Evolutionary conservation across 2,113 vertebrate species (phyloP).

Genomic region (Shinisaurus crocodilurus): DNA sequence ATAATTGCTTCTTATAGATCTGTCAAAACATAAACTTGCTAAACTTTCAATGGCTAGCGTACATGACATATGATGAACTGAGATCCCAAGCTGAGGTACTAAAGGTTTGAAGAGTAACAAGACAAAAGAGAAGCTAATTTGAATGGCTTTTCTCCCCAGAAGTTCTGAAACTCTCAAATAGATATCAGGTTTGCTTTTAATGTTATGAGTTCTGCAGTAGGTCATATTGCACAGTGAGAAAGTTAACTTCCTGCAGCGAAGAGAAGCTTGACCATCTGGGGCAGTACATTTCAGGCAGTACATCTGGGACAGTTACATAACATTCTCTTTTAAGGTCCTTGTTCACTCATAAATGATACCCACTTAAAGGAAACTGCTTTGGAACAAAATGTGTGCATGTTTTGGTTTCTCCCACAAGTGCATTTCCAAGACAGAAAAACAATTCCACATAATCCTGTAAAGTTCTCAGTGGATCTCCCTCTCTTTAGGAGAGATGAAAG

Average conservation of each 20-base stretch:
- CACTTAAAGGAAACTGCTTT: accelerated
- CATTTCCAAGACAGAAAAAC: accelerated
- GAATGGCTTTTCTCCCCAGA: not conserved
- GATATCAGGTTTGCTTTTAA: slow-evolving; percentile 38
- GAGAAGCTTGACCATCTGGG: not conserved
- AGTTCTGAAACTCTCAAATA: not conserved
- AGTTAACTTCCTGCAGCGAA: not conserved
- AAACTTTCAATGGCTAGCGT: not conserved
- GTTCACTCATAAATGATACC: accelerated
- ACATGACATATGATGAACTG: not conserved
- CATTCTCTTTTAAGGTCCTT: not conserved
- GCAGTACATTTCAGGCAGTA: not conserved
- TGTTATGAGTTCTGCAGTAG: not conserved
- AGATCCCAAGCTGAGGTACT: not conserved
- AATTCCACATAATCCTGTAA: not conserved
- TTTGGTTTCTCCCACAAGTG: not conserved
- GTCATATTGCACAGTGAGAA: accelerated
- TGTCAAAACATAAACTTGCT: not conserved
- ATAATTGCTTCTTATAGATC: not conserved
- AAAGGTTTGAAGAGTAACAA: not conserved
- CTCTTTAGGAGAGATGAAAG: not conserved
- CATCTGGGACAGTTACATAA: not conserved
- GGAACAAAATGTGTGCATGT: accelerated
- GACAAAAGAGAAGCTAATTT: accelerated
- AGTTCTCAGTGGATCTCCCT: too few species aligned